A percentile compares a stretch with the other conserved stretches of the same genome.
phyloP scores from a whole-genome alignment of 1,140 invertebrate genomes.

The Lutraria rhynchaena region DNA sequence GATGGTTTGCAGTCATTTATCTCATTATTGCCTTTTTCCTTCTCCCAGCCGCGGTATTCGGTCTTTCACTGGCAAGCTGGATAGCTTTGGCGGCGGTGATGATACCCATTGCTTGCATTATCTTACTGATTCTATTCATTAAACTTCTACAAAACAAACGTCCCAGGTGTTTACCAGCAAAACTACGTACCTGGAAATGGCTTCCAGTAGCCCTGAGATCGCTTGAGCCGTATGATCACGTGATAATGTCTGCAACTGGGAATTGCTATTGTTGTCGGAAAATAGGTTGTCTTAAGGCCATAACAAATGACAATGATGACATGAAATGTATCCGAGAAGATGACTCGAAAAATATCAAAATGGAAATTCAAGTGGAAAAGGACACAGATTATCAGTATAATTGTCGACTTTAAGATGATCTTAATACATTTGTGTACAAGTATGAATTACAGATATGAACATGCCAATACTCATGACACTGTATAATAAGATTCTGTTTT shows the following conservation, averaged over 20 bases:
- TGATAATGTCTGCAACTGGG: conserved; percentile 52
- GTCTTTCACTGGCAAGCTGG: conserved; percentile 80
- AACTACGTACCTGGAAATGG: conserved; percentile 75
- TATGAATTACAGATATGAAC: no score
- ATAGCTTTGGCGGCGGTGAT: conserved; percentile 70
- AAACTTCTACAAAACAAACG: conserved; percentile 73
- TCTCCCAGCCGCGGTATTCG: conserved; percentile 83
- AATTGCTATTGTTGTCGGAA: conserved; percentile 58
- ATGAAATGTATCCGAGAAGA: not conserved
- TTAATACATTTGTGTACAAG: no score
- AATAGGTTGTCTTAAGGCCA: conserved; percentile 27
- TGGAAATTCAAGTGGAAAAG: no score
- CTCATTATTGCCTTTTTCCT: conserved; percentile 84
- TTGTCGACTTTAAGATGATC: no score
- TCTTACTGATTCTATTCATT: conserved; percentile 70
- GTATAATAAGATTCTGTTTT: no score
- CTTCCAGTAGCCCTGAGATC: conserved; percentile 72
- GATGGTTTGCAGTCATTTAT: conserved; percentile 86
- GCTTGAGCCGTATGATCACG: conserved; percentile 67
- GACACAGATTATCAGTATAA: no score
- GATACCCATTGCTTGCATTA: conserved; percentile 63
- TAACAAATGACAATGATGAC: conserved; percentile 5
- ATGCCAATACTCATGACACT: no score
- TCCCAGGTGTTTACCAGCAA: conserved; percentile 65
- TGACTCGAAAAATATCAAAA: no score